Evolutionary conservation across 1,140 invertebrate genomes (phyloP).

Genomic region (Brachionus rotundiformis): DNA sequence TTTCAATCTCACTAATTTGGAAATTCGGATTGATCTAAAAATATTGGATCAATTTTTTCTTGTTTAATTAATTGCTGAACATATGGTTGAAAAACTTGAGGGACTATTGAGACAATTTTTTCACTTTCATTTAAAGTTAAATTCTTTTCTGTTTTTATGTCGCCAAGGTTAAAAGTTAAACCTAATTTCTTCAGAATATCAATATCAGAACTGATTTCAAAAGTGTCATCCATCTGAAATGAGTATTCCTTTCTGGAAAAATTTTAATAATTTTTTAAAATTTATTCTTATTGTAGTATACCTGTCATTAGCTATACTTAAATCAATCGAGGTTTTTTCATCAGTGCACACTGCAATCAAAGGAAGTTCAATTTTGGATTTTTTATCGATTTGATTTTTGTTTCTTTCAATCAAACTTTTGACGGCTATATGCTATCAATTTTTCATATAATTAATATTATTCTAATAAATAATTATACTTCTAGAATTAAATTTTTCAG

Average conservation of each 20-base stretch:
- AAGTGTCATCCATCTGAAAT: conserved; percentile 30
- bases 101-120: not conserved
- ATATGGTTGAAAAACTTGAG: not conserved
- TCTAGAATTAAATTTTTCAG: conserved; percentile 28
- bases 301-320: conserved; percentile 21
- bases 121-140: not conserved
- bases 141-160: not conserved
- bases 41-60: conserved; percentile 7
- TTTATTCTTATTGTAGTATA: not conserved
- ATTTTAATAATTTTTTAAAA: not conserved
- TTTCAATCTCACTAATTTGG: not conserved
- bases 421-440: not conserved
- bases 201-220: conserved; percentile 27
- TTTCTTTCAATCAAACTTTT: conserved; percentile 40
- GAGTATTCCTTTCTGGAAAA: conserved; percentile 39
- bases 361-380: conserved; percentile 6
- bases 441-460: too few relatives aligned
- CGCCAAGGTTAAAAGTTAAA: not conserved
- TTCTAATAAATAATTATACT: too few relatives aligned
- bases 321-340: conserved; percentile 4
- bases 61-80: not conserved
- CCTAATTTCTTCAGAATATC: not conserved
- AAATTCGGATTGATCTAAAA: conserved; percentile 19
- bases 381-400: not conserved
- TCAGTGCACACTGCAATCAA: not conserved